A percentile compares a stretch with the other conserved stretches of the same genome.
phyloP scores from a whole-genome alignment of 2,113 vertebrate genomes.

The Spilogale gracilis region DNA sequence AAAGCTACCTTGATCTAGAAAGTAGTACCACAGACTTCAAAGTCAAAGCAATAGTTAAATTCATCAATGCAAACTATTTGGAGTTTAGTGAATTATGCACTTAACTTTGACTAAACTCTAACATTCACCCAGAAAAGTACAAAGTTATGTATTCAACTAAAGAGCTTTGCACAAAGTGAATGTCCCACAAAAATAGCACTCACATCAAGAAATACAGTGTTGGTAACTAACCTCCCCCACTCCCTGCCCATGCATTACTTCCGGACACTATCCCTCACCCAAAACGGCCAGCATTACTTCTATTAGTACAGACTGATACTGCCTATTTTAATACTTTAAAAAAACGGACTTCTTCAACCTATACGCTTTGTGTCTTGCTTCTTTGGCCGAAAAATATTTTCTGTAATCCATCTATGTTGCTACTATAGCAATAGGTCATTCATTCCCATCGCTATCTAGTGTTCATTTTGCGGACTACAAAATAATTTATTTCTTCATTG shows the following conservation, averaged over 20 bases:
- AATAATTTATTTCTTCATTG: not conserved
- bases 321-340: not conserved
- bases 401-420: not conserved
- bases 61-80: not conserved
- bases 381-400: not conserved
- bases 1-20: not conserved
- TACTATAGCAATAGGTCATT: not conserved
- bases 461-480: conserved; percentile 1
- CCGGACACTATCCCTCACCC: not conserved
- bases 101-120: not conserved
- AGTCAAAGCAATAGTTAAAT: not conserved
- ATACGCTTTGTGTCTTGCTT: not conserved
- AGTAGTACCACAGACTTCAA: not conserved
- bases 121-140: not conserved
- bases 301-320: not conserved
- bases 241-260: not conserved
- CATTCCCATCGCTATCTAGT: not conserved
- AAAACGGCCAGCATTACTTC: not conserved
- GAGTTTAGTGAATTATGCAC: not conserved
- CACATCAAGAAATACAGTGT: not conserved
- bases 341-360: not conserved
- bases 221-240: not conserved
- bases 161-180: not conserved
- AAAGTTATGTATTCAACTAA: not conserved
- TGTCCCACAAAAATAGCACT: not conserved